Evolutionary conservation across 1,140 invertebrate species (phyloP).

Genomic region (Battus philenor): DNA sequence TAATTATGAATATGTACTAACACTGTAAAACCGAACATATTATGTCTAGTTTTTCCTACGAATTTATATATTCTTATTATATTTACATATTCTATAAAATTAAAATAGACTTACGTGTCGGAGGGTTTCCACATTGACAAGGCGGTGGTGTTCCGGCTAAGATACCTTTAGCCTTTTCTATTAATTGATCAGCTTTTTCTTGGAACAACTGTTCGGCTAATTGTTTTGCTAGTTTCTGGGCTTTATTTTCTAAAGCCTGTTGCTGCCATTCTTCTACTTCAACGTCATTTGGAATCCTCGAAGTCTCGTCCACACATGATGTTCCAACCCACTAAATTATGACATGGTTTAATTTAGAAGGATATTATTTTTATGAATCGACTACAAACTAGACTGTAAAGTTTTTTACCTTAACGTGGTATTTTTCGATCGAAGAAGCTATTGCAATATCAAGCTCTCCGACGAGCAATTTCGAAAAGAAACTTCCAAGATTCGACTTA

Average conservation of each 20-base stretch:
- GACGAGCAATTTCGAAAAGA: constrained; percentile 48
- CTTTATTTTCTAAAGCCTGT: constrained; percentile 36
- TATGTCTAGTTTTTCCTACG: no score
- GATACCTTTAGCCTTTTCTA: constrained; percentile 39
- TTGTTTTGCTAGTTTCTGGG: constrained; percentile 44
- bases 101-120: constrained; percentile 15
- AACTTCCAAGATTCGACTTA: constrained; percentile 46
- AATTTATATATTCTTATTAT: no score
- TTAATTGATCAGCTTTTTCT: constrained; percentile 44
- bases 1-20: not conserved
- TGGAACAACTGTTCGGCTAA: constrained; percentile 53
- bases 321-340: constrained; percentile 47
- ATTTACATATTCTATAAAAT: constrained; percentile 1
- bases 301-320: constrained; percentile 42
- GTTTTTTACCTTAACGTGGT: constrained; percentile 52
- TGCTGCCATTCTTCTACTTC: constrained; percentile 37
- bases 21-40: no score
- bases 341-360: not conserved
- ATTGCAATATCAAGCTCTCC: constrained; percentile 63
- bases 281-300: constrained; percentile 14
- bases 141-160: constrained; percentile 39
- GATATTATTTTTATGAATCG: not conserved
- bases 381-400: not conserved
- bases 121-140: constrained; percentile 39
- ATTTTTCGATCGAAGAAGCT: constrained; percentile 57